Evolutionary conservation across 2,797 vertebrate species (phyloP), one percentile per base, ranked within the genome.

Genomic region (Rhynchotus rufescens): DNA sequence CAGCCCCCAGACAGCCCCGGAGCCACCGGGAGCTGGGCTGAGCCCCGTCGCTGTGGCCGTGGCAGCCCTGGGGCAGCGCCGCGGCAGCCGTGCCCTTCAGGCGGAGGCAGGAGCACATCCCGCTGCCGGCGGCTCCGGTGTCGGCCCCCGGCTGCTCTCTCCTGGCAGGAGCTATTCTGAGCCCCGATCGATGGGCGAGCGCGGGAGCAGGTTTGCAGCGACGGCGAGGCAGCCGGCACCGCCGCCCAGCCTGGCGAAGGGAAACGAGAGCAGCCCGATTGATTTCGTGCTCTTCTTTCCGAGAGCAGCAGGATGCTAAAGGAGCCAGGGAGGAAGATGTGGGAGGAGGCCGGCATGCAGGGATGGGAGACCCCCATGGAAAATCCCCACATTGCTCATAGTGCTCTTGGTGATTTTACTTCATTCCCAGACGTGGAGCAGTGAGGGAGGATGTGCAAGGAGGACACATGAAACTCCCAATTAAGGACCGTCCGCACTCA

Each of bases 91-190:
- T 16, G 76, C 62, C 95, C 83, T 94, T 95, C 89, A 88, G 19
- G 40, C 36, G 34, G 47, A 28, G 30, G 23, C 23, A 26, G 57
- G 34, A 51, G 12, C 10, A 23, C 26, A 54, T 21, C 62, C 54
- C 54, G 17, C n/a, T 34, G 42, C 42, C 4, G 1, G 14, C 15
- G 4, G 26, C 84, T 92, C 75, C 4, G 1, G 57, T 89, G 86
- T 88, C 38, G 0, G 59, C 54, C 20, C 34, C 60, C 23, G 21
- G 68, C 88, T 85, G 92, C 93, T 85, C 77, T 85, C 30, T 19
- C 80, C 64, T 92, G 77, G n/a, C 28, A 1, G 90, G 73, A 88
- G 88, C 91, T 95, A 92, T 95, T 96, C 92, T 86, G 92, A 95
- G 89, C 80, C 64, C 6, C 4, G 92, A 95, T 95, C 94, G 78